Evolutionary conservation across 1,140 invertebrate species (phyloP).

Genomic region (Aphaenogaster floridana): DNA sequence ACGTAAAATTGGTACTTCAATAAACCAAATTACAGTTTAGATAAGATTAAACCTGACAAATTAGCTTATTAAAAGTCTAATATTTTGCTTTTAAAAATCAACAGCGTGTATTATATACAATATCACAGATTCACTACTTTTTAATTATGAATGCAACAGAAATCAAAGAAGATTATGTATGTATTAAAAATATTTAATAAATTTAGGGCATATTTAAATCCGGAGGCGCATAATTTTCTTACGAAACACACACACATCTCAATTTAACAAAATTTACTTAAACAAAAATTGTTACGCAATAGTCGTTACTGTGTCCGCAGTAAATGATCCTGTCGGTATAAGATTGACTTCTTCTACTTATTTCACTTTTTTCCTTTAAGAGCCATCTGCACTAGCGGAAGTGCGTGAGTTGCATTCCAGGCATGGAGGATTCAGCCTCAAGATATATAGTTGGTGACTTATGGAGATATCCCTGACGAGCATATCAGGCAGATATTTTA

Average conservation of each 20-base stretch:
- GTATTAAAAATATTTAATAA: neutral
- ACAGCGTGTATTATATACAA: neutral
- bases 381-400: neutral
- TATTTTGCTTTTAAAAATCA: neutral
- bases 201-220: neutral
- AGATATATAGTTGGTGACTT: slow-evolving; percentile 34
- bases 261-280: neutral
- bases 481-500: slow-evolving; percentile 47
- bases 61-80: neutral
- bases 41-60: neutral
- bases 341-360: slow-evolving; percentile 30
- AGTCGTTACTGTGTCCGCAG: neutral
- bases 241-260: neutral
- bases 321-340: neutral
- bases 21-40: neutral
- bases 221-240: neutral
- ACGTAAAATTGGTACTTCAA: slow-evolving; percentile 26
- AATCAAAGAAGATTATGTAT: neutral
- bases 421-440: neutral
- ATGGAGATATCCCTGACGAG: slow-evolving; percentile 34
- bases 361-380: neutral
- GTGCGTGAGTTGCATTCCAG: slow-evolving; percentile 12
- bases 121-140: neutral
- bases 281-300: neutral
- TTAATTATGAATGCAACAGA: neutral